Conservation (phyloP, 1,140 invertebrate genomes). For the Pseudomyrmex gracilis region DNA sequence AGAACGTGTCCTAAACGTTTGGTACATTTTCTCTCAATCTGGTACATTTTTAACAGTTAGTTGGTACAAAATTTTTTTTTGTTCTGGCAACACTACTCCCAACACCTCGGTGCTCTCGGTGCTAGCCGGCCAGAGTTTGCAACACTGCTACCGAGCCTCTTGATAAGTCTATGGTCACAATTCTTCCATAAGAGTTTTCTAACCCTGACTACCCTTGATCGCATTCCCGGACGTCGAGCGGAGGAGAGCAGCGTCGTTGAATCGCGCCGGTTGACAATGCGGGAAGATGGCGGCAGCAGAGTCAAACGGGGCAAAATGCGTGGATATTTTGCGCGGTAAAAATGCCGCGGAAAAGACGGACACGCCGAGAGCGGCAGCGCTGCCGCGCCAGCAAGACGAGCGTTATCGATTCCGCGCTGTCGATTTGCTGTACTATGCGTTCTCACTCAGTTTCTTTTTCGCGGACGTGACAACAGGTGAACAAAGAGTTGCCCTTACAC, state of each 20-base stretch:
- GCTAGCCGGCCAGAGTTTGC: too few relatives aligned
- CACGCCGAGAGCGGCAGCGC: slow-evolving; percentile 33
- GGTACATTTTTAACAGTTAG: too few relatives aligned
- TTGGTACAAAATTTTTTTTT: too few relatives aligned
- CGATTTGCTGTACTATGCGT: slow-evolving; percentile 79
- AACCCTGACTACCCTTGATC: too few relatives aligned
- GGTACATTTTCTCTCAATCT: too few relatives aligned
- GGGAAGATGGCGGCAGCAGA: slow-evolving; percentile 81
- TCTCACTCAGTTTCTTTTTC: slow-evolving; percentile 79
- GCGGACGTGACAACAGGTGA: slow-evolving; percentile 82
- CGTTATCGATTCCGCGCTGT: slow-evolving; percentile 73
- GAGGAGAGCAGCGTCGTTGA: not conserved
- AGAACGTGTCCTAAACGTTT: too few relatives aligned
- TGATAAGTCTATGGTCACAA: too few relatives aligned
- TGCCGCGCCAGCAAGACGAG: slow-evolving; percentile 70
- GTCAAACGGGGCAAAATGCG: slow-evolving; percentile 77
- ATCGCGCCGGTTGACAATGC: slow-evolving; percentile 32
- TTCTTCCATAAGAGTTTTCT: too few relatives aligned
- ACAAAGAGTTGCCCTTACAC: slow-evolving; percentile 52
- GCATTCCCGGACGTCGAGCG: not conserved
- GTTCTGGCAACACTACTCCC: too few relatives aligned
- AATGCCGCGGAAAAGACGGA: slow-evolving; percentile 64
- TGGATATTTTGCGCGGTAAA: slow-evolving; percentile 71
- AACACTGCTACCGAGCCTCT: too few relatives aligned
- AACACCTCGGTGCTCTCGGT: too few relatives aligned